A percentile compares a stretch with the other conserved stretches of the same genome.
phyloP scores from a whole-genome alignment of 2,888 invertebrate species.

The Phalangium opilio region DNA sequence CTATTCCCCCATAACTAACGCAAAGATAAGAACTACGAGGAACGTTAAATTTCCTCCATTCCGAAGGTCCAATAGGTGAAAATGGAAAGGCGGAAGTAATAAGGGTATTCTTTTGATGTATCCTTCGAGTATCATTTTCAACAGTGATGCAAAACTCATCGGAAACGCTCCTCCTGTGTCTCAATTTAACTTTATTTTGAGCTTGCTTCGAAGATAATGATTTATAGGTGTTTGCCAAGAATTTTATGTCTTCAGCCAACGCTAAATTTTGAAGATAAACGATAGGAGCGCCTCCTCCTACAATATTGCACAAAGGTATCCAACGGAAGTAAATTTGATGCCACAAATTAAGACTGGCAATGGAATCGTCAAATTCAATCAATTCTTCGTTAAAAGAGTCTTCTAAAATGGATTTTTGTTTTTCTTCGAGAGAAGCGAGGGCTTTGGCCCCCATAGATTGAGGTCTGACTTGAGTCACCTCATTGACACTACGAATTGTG shows the following conservation, averaged over 20 bases:
- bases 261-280: slow-evolving; percentile 31
- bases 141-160: slow-evolving; percentile 17
- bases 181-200: slow-evolving; percentile 5
- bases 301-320: slow-evolving; percentile 64
- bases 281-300: slow-evolving; percentile 44
- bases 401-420: background rate
- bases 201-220: slow-evolving; percentile 4
- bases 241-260: slow-evolving; percentile 31
- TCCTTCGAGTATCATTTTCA: slow-evolving; percentile 10
- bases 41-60: slow-evolving; percentile 3
- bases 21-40: too few relatives aligned
- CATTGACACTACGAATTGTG: slow-evolving; percentile 11
- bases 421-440: background rate
- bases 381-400: slow-evolving; percentile 8
- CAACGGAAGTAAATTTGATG: slow-evolving; percentile 78
- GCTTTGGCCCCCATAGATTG: background rate
- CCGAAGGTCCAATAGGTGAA: slow-evolving; percentile 20
- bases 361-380: slow-evolving; percentile 11
- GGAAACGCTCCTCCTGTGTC: slow-evolving; percentile 14
- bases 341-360: slow-evolving; percentile 52
- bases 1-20: too few relatives aligned
- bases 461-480: background rate
- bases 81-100: slow-evolving; percentile 23
- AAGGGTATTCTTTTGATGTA: slow-evolving; percentile 12
- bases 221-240: slow-evolving; percentile 23